Base-by-base conservation (phyloP, 2,888 invertebrate genomes). In the Lissocephala sabroskyi region DNA sequence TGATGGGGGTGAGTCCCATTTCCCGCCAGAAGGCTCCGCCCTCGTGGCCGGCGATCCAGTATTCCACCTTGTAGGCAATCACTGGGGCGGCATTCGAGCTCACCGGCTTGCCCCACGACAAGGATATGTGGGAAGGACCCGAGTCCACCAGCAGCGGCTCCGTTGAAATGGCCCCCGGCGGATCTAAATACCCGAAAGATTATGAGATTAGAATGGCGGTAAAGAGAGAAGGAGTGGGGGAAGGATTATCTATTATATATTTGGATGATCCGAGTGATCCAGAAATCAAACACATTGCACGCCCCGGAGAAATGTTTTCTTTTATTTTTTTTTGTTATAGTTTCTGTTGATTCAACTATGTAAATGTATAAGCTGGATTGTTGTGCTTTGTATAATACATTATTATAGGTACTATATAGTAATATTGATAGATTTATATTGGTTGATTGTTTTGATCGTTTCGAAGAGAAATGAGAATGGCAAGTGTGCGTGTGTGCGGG, bases 21-120 rank as follows among this genome's bases (percentile, higher is more conserved):
- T 94, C 93, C 2, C 85, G 86, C 95, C 95, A 95, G 65, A 91
- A 87, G 1, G 94, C 93, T n/a, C 92, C 93, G 10, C 92, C 92
- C 68, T 93, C 93, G 40, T 89, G 90, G 1, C 93, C 94, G 28
- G 90, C 81, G 28, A 90, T 86, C 94, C 94, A 94, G 46, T 90
- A 89, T 73, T 95, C 95, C 3, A 95, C 89, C 75, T 89, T 90
- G 84, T 94, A 95, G 0, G 94, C 94, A 19, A 93, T 86, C 1
- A 95, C 91, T 0, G 94, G 93, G 2, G 92, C 92, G 1, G 89
- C 87, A 41, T 90, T 90, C 16, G 86, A 86, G 51, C 87, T 86
- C 6, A 74, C 58, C 0, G 94, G 90, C 81, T 93, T 93, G 26
- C 89, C 89, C 95, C 95, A 95, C n/a, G 89, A 88, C 49, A 95